A percentile compares a stretch with the other conserved stretches of the same genome.
phyloP scores from a whole-genome alignment of 1,140 invertebrate species.

The Drosophila malerkotliana region DNA sequence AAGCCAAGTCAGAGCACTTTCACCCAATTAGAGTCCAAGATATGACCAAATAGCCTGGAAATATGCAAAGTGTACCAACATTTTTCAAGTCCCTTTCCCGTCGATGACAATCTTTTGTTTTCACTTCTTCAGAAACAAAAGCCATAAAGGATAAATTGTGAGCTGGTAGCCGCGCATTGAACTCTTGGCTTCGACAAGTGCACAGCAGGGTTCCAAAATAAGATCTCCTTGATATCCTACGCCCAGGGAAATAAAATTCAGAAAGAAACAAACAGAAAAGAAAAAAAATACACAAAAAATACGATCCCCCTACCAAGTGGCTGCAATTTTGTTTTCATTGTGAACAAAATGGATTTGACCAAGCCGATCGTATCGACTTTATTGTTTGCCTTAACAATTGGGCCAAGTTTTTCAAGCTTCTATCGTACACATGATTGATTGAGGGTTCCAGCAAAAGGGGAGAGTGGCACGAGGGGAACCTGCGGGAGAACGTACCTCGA shows the following conservation, averaged over 20 bases:
- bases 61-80: slow-evolving; percentile 30
- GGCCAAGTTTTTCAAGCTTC: slow-evolving; percentile 62
- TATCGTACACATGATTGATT: slow-evolving; percentile 67
- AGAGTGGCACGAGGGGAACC: not conserved
- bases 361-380: slow-evolving; percentile 42
- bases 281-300: slow-evolving; percentile 1
- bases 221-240: slow-evolving; percentile 47
- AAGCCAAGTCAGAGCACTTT: slow-evolving; percentile 61
- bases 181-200: slow-evolving; percentile 82
- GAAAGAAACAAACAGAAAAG: slow-evolving; percentile 17
- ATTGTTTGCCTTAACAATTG: slow-evolving; percentile 71
- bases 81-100: slow-evolving; percentile 2
- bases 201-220: slow-evolving; percentile 68
- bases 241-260: slow-evolving; percentile 25
- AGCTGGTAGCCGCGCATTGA: slow-evolving; percentile 72
- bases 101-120: slow-evolving; percentile 83
- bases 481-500: slow-evolving; percentile 22
- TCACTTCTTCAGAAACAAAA: slow-evolving; percentile 81
- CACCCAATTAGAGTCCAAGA: slow-evolving; percentile 68
- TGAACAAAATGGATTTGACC: slow-evolving; percentile 58
- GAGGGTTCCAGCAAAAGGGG: slow-evolving; percentile 34
- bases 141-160: slow-evolving; percentile 80
- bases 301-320: slow-evolving; percentile 10
- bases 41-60: slow-evolving; percentile 15
- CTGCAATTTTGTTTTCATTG: slow-evolving; percentile 72